Base-by-base conservation (phyloP, 2,113 vertebrate species). In the Turnix velox region DNA sequence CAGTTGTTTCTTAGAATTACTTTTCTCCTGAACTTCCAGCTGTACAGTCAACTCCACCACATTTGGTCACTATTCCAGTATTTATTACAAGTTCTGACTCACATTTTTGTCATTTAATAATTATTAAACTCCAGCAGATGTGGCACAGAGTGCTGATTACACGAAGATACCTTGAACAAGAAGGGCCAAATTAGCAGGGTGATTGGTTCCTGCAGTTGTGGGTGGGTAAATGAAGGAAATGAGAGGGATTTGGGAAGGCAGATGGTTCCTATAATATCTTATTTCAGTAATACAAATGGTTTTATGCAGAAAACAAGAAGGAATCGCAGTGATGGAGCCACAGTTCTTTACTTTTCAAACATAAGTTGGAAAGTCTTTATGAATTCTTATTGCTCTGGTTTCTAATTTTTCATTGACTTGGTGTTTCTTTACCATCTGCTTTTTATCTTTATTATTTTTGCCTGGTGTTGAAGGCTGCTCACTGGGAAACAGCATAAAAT, bases 151-250 rank as follows among this genome's bases (percentile, higher is more conserved):
- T 22, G 7, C 27, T 51, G 15, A 31, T 92, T 43, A 17, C 28
- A 37, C 0, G 2, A 52, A 48, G 30, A 18, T n/a, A 37, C 24
- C 17, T 74, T 18, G n/a, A 62, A 5, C 13, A 73, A 10, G 1
- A 16, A 62, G 57, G 45, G 39, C 23, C 58, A 62, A 18, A 49
- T 45, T 37, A 35, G 51, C n/a, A 59, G 4, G 35, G 10, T 20
- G 33, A 52, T 78, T 59, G 52, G 43, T 51, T 87, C 12, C 7
- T 17, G 51, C 59, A 35, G 18, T 8, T 55, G 17, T 10, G 27
- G 27, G 61, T 37, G 22, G 7, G 46, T 39, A 25, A 46, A 51
- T 19, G 35, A 81, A 77, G 35, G 39, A 77, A 77, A 84, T 51
- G 7, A 43, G 68, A 58, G 51, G 49, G 37, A 45, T 1, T 1